Evolutionary conservation across 2,113 vertebrate genomes (phyloP), one percentile per base, ranked within the genome.

Genomic region (Arenaria interpres): DNA sequence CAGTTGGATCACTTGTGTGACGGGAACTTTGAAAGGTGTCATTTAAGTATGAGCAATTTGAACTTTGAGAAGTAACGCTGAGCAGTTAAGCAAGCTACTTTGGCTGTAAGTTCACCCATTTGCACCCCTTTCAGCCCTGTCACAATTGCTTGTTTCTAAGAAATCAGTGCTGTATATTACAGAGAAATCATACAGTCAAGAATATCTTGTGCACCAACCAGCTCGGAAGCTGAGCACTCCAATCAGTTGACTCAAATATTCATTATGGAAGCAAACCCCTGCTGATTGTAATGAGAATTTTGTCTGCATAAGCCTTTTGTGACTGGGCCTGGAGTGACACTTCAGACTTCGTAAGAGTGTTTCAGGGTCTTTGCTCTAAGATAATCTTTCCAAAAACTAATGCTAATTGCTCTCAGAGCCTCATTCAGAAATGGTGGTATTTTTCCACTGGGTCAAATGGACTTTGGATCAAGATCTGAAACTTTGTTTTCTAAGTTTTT

Each of bases 231-330:
- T 75, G 92, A 94, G 71, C 84, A 92, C 94, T 96, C 84, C 93
- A 97, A 97, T 97, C 94, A 96, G 74, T 87, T 95, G 92, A 71
- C 94, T 96, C 94, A 82, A 88, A 92, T 96, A 89, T 63, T 96
- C 96, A 73, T 95, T 95, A 91, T 37, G 59, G 83, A 76, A 93
- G 94, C 84, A 85, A 94, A 89, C 71, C 84, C 94, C 91, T 85
- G 95, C 93, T 97, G 94, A 97, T 96, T 97, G 89, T 79, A 85
- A 97, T 69, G 96, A 91, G 94, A 79, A 87, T 95, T 97, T 87
- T 88, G 77, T 82, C 96, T 92, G 91, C 91, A 71, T 74, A 73
- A 95, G 87, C 89, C 91, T 94, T 96, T 96, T 95, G 92, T 95
- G 78, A 43, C 91, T 88, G 60, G 63, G 45, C 66, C 74, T 97